phyloP scores from a whole-genome alignment of 1,140 invertebrate genomes.

The Coptotermes formosanus region DNA sequence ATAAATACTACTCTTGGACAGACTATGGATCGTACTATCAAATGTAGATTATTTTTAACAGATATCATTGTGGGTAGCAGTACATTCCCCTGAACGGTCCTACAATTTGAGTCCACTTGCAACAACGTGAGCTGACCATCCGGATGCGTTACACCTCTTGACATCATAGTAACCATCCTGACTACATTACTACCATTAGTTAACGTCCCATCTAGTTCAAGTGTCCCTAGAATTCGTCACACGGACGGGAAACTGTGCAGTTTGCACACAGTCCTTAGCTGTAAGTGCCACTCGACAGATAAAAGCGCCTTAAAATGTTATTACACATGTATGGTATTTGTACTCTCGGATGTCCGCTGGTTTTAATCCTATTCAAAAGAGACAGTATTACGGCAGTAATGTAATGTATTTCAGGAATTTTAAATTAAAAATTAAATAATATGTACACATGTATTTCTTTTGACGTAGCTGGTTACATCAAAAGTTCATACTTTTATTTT shows the following conservation, averaged over 20 bases:
- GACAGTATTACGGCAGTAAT: too few species aligned
- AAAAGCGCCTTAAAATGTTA: too few species aligned
- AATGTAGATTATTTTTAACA: background rate
- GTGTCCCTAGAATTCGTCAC: background rate
- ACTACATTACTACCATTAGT: background rate
- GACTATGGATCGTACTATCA: too few species aligned
- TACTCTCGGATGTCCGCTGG: background rate
- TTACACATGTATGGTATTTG: background rate
- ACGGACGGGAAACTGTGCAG: background rate
- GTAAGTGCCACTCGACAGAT: background rate
- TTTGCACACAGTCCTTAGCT: background rate
- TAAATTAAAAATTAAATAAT: too few species aligned
- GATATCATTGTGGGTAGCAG: background rate
- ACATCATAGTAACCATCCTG: background rate
- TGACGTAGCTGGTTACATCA: too few species aligned
- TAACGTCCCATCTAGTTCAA: background rate
- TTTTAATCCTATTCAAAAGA: background rate
- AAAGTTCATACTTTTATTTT: too few species aligned
- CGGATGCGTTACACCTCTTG: background rate
- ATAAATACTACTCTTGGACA: too few species aligned
- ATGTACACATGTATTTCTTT: too few species aligned
- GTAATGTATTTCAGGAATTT: too few species aligned
- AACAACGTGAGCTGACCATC: background rate
- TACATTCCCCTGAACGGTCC: background rate
- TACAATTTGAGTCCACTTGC: background rate